Evolutionary conservation across 2,888 invertebrate genomes (phyloP), one percentile per base, ranked within the genome.

Genomic region (Pogonocherus hispidulus): DNA sequence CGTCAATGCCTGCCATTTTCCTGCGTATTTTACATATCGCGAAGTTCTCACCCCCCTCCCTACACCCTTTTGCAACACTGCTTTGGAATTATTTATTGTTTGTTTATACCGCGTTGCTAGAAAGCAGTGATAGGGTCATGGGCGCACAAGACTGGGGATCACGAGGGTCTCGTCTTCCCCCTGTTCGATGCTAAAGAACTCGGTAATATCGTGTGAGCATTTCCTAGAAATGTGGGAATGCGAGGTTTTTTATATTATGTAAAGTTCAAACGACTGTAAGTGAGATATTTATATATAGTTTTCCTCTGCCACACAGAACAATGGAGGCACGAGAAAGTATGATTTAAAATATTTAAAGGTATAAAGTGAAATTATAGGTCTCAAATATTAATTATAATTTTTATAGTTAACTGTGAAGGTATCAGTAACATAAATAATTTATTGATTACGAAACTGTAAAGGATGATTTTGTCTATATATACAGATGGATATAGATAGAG

Each of bases 1-100:
- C 76, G 78, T 77, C 73, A 77, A 41, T 20, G 54, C 23, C 22
- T 60, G 49, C 54, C 23, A 46, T 55, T 63, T 55, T 18, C 49
- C 18, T 18, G 41, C 18, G 47, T 46, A 47, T 46, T 46, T 47
- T 47, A 57, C 57, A 27, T 57, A 57, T 55, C 20, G 37, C 37
- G 51, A 55, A 47, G 63, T 35, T 63, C 6, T 8, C 35, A 22
- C 32, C 23, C 16, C 8, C 55, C 19, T 16, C 27, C 47, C 22
- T 19, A 47, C 46, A 9, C 46, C 59, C 47, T 16, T 23, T 32
- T 19, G 18, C 1, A 6, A 47, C 32, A 14, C n/a, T 47, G 47
- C 35, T 44, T 41, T 22, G 16, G 14, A 14, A 16, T 27, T 27
- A 47, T 62, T 55, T 55, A 55, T 37, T 37, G 35, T 55, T 41